phyloP scores from a whole-genome alignment of 2,797 vertebrate species.

The Helarctos malayanus region DNA sequence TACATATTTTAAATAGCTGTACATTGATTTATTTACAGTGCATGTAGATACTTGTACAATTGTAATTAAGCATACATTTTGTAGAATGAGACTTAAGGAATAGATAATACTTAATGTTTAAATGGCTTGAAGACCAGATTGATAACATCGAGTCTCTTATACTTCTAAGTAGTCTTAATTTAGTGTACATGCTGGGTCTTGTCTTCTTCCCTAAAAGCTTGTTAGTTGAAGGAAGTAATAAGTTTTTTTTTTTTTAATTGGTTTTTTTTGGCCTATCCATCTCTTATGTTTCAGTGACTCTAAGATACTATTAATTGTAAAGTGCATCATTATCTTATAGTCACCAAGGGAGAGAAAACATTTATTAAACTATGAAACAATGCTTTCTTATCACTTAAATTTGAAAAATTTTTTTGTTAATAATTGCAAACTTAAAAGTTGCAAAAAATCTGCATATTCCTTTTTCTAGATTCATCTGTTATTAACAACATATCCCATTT shows the following conservation, averaged over 20 bases:
- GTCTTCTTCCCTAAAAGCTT: background rate
- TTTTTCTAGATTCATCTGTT: background rate
- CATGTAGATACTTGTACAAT: background rate
- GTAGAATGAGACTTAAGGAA: background rate
- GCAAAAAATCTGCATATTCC: background rate
- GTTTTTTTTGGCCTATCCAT: background rate
- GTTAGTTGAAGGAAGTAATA: background rate
- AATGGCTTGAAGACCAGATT: slow-evolving; percentile 28
- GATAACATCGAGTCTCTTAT: background rate
- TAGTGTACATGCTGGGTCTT: background rate
- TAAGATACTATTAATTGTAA: background rate
- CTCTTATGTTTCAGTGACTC: slow-evolving; percentile 16
- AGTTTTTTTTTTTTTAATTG: background rate
- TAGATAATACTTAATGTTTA: background rate
- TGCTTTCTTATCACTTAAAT: slow-evolving; percentile 10
- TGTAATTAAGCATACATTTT: background rate
- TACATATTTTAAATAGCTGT: slow-evolving; percentile 40
- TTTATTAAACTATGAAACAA: background rate
- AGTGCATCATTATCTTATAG: background rate
- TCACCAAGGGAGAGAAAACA: background rate
- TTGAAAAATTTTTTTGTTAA: background rate
- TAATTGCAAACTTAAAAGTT: slow-evolving; percentile 37
- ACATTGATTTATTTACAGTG: background rate
- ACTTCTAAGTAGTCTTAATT: background rate
- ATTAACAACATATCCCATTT: background rate